Evolutionary conservation across 2,113 vertebrate species (phyloP).

Genomic region (Plectropomus leopardus): DNA sequence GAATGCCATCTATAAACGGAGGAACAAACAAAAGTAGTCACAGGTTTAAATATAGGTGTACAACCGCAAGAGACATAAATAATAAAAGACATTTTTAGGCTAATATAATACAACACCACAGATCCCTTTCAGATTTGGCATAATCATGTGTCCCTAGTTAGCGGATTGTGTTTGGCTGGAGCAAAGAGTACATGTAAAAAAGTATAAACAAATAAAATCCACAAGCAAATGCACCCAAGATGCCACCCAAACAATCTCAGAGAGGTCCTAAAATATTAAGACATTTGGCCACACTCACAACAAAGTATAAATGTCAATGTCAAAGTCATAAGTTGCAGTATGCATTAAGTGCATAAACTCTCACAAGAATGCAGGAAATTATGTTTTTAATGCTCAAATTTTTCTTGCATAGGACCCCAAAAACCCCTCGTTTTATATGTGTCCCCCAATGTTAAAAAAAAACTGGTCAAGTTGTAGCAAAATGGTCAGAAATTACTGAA

Average conservation of each 20-base stretch:
- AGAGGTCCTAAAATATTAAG: not conserved
- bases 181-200: not conserved
- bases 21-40: not conserved
- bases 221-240: conserved; percentile 11
- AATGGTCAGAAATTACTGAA: not conserved
- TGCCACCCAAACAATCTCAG: not conserved
- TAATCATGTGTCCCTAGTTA: not conserved
- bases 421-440: too few relatives aligned
- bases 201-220: conserved; percentile 13
- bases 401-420: too few relatives aligned
- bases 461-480: not conserved
- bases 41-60: not conserved
- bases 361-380: too few relatives aligned
- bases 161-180: not conserved
- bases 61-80: not conserved
- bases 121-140: conserved; percentile 6
- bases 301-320: conserved; percentile 12
- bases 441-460: too few relatives aligned
- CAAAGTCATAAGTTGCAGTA: too few relatives aligned
- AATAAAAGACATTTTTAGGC: not conserved
- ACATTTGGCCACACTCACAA: not conserved
- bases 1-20: not conserved
- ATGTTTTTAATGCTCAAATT: too few relatives aligned
- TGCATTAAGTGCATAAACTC: too few relatives aligned
- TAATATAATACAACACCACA: not conserved